These are phyloP conservation scores for Dusona sp. DNA, from an alignment of 2,888 invertebrate genomes.

Conservation along the genomic window DNA sequence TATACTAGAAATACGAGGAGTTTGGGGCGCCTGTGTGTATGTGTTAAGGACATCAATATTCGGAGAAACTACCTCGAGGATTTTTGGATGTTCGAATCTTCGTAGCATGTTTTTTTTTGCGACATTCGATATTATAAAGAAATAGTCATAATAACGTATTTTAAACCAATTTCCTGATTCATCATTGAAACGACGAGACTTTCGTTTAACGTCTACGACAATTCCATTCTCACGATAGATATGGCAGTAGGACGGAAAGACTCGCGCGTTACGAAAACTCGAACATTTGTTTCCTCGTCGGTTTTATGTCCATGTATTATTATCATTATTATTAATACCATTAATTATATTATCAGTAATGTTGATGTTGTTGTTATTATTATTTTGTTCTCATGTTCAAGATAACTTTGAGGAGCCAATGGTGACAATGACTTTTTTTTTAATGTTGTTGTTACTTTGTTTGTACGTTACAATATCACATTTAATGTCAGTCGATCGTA, in stretches of 20 bases:
- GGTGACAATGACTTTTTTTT: slow-evolving; percentile 72
- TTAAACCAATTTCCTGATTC: not conserved
- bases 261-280: slow-evolving; percentile 52
- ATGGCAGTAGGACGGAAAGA: slow-evolving; percentile 65
- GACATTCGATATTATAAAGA: not conserved
- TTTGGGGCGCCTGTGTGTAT: not conserved
- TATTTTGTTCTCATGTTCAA: slow-evolving; percentile 66
- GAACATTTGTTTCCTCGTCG: slow-evolving; percentile 25
- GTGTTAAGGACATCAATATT: not conserved
- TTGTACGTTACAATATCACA: slow-evolving; percentile 84
- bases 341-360: slow-evolving; percentile 44
- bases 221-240: slow-evolving; percentile 60
- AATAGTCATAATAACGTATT: not conserved
- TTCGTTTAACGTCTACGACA: slow-evolving; percentile 43
- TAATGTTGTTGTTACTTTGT: slow-evolving; percentile 47
- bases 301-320: slow-evolving; percentile 28
- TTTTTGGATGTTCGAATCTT: not conserved
- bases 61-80: not conserved
- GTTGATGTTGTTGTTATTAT: slow-evolving; percentile 43
- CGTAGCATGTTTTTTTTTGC: not conserved
- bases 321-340: slow-evolving; percentile 26
- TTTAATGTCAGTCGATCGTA: slow-evolving; percentile 78
- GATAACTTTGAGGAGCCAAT: slow-evolving; percentile 68
- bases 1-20: not conserved
- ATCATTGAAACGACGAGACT: slow-evolving; percentile 55